Conservation (phyloP, 2,113 vertebrate species). For the Oceanites oceanicus region DNA sequence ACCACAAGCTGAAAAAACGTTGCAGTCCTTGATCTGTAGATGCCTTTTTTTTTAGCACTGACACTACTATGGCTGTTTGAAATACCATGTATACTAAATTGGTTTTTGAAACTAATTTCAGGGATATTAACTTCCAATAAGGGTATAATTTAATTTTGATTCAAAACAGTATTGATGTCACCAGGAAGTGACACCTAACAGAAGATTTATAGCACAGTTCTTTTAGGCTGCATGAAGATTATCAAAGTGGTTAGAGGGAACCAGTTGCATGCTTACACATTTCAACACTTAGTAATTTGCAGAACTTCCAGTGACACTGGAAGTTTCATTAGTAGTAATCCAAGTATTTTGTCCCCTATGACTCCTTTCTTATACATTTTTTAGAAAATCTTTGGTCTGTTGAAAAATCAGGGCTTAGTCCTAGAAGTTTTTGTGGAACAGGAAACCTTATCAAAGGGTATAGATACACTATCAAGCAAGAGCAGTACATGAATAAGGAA, state of each 20-base stretch:
- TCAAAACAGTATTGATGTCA: not conserved
- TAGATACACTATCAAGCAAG: not conserved
- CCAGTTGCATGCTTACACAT: not conserved
- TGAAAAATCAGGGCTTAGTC: not conserved
- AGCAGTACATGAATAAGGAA: not conserved
- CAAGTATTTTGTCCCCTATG: not conserved
- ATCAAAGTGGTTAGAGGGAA: not conserved
- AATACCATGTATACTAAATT: constrained; percentile 30
- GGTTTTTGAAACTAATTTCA: constrained; percentile 57
- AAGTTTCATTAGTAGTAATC: not conserved
- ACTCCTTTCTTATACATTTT: not conserved
- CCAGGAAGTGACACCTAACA: not conserved
- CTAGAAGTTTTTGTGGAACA: not conserved
- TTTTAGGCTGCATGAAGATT: not conserved
- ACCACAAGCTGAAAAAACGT: not conserved
- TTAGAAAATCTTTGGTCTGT: not conserved
- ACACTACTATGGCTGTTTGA: constrained; percentile 20
- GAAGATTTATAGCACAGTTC: not conserved
- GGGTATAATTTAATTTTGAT: constrained; percentile 45
- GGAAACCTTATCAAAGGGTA: not conserved
- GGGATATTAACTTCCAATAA: constrained; percentile 48
- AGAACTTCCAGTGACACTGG: not conserved
- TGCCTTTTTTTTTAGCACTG: not conserved
- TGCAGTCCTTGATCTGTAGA: not conserved
- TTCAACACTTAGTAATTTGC: not conserved